phyloP scores from a whole-genome alignment of 2,797 vertebrate species.

The Emydoidea blandingii region DNA sequence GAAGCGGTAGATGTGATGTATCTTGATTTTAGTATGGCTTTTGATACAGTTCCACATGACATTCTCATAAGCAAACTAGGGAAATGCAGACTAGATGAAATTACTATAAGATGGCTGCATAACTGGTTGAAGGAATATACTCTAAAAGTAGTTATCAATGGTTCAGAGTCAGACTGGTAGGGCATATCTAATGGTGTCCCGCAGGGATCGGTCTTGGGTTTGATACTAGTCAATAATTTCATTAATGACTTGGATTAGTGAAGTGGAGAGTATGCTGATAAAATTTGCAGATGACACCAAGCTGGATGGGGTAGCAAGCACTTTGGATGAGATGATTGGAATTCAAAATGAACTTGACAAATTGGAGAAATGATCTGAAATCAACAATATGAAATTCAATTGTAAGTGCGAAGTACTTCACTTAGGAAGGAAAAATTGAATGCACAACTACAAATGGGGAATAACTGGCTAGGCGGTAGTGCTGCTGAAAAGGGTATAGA shows the following conservation, averaged over 20 bases:
- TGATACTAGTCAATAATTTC: not conserved
- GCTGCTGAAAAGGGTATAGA: not conserved
- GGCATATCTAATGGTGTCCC: not conserved
- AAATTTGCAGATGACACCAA: too few relatives aligned
- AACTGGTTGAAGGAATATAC: not conserved
- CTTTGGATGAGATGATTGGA: not conserved
- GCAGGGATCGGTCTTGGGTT: too few relatives aligned
- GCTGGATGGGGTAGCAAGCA: not conserved
- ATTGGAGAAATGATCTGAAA: not conserved
- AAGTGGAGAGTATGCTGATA: not conserved
- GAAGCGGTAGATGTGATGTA: not conserved
- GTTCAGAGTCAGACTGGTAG: not conserved
- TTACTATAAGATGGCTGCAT: not conserved
- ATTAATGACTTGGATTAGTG: not conserved
- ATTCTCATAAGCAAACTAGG: not conserved
- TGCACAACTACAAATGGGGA: not conserved
- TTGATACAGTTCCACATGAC: not conserved
- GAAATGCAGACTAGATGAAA: not conserved
- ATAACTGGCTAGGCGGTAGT: not conserved
- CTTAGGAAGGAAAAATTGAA: not conserved
- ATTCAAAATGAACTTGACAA: not conserved
- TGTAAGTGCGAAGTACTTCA: not conserved
- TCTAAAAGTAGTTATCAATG: not conserved
- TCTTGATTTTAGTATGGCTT: not conserved
- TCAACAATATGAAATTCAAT: not conserved